Evolutionary conservation across 2,113 vertebrate species (phyloP), one percentile per base, ranked within the genome.

Genomic region (Hypomesus transpacificus): DNA sequence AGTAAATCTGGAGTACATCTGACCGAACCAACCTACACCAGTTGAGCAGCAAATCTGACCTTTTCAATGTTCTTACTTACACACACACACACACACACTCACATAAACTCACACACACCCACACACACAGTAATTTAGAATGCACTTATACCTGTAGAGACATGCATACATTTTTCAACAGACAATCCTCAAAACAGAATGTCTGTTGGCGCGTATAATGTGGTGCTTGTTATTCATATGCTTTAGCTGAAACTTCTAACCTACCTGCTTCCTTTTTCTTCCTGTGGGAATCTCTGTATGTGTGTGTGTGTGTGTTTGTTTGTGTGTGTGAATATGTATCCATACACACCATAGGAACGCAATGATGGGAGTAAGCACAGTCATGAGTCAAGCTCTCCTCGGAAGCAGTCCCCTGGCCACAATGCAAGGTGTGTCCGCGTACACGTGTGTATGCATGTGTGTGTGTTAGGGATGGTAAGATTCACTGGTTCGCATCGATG

Each of bases 321-420:
- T 68, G 68, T 60, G 60, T 70, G 66, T 66, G 67, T 74, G 71
- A 66, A 21, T 85, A 76, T 87, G 85, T 53, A 65, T 39, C 0
- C 73, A 70, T 86, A 73, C 79, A 80, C 72, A 24, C 90, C 92
- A 90, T 91, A 96, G 95, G 92, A 95, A 93, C 92, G 91, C 93
- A 89, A 89, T 96, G 92, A 92, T 96, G 89, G 92, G 92, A 91
- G 92, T 95, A 90, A 92, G 92, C 92, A 92, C 94, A 85, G 93
- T 93, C 89, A 93, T 95, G 90, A 95, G 91, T 91, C 92, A 93
- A 84, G 92, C 93, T 75, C 92, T 96, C 78, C 92, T 95, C 86
- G 89, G 93, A 84, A 93, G 87, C 90, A 95, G 93, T 88, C 92
- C 94, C 77, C 88, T 96, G 93, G 94, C 94, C 85, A 95, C 94